These are phyloP conservation scores for cat (Felis catus) DNA, from an alignment of 2,113 vertebrate species.

Conservation along the genomic window F.catus_Fca126_mat1.0 CM031419.1:113409501-113410000, in stretches of 20 bases:
- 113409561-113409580: neutral
- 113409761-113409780: neutral
- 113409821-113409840: neutral
- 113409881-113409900: neutral
- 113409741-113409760: neutral
- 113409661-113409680: neutral
- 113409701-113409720: neutral
- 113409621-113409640: neutral
- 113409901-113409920: neutral
- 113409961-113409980: neutral
- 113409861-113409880: neutral
- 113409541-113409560: neutral
- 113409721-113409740: neutral
- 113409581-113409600: neutral
- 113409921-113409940: neutral
- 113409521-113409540: neutral
- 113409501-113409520: neutral
- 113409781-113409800: neutral
- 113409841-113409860: neutral
- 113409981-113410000: neutral
- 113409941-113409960: neutral
- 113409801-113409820: neutral
- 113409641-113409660: neutral
- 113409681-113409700: neutral
- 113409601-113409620: neutral